Evolutionary conservation across 2,797 vertebrate genomes (phyloP).

Genomic region (Hyperoplus immaculatus): DNA sequence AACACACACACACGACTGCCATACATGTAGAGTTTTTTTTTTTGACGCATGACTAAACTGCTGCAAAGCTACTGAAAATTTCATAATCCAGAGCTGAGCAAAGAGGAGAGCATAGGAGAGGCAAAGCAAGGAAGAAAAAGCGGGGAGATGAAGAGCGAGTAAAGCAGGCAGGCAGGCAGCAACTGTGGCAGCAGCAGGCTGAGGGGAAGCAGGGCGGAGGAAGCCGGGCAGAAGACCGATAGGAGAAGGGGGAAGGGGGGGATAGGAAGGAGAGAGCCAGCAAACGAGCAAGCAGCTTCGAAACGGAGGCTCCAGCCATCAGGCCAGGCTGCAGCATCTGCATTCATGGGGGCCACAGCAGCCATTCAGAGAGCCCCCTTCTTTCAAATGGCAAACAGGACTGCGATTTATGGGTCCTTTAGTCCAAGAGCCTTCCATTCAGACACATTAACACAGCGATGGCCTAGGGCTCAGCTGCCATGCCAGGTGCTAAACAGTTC

Average conservation of each 20-base stretch:
- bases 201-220: slow-evolving; percentile 61
- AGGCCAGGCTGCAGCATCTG: slow-evolving; percentile 71
- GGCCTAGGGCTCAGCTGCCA: slow-evolving; percentile 1
- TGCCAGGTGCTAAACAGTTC: slow-evolving; percentile 26
- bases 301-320: slow-evolving; percentile 62
- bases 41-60: slow-evolving; percentile 81
- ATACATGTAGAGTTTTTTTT: slow-evolving; percentile 63
- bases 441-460: not conserved
- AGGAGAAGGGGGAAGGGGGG: slow-evolving; percentile 30
- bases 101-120: slow-evolving; percentile 52
- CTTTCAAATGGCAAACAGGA: slow-evolving; percentile 43
- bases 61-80: slow-evolving; percentile 88
- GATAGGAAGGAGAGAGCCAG: slow-evolving; percentile 38
- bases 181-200: slow-evolving; percentile 75
- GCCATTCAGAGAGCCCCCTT: slow-evolving; percentile 49
- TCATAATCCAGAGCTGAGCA: slow-evolving; percentile 80
- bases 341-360: slow-evolving; percentile 46
- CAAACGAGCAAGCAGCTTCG: slow-evolving; percentile 34
- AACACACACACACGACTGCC: slow-evolving; percentile 36
- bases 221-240: slow-evolving; percentile 56
- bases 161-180: slow-evolving; percentile 69
- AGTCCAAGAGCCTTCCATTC: slow-evolving; percentile 19
- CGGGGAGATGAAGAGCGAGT: slow-evolving; percentile 58
- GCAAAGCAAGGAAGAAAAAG: slow-evolving; percentile 37
- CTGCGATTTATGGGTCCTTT: slow-evolving; percentile 50